Base-by-base conservation (phyloP, 2,888 invertebrate genomes). In the Bedellia somnulentella region DNA sequence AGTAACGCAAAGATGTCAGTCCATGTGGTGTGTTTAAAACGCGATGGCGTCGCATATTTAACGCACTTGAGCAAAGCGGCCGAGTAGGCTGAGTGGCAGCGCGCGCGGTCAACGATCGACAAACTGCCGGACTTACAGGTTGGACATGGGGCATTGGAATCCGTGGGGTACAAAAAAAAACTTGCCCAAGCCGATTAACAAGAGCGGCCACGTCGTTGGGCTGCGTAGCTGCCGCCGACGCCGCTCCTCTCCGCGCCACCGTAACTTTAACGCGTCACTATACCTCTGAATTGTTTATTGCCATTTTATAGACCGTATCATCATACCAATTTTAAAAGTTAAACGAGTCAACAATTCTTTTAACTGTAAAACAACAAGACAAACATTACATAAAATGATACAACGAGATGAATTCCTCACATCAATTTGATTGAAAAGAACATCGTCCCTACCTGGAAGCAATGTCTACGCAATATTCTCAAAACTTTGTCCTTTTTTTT, bases 121-220 rank as follows among this genome's bases (percentile, higher is more conserved):
- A 66, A 73, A 73, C 68, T 21, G 73, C 70, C 70, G 64, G 71
- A 58, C 68, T 64, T 68, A 70, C 73, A 64, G 70, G 70, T 71
- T 70, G 63, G 57, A 63, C 68, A 64, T 64, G 68, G 60, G 61
- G 63, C 68, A 58, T 55, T 63, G 70, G 70, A 70, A 73, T 70
- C 68, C 59, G 60, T 60, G 59, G 62, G 53, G 58, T 54, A 64
- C 61, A 70, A 73, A 71, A 68, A 70, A 64, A 56, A 57, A 63
- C 50, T 54, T 51, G 53, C 52, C 53, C 44, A 51, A 49, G 50
- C 49, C 53, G 52, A 15, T 27, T 13, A 24, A 21, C 21, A 21
- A 11, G 10, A 24, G 24, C 24, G 24, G 11, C 24, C 24, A 11
- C 24, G 24, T 24, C 11, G 11, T 6, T 10, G 24, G 12, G 24